phyloP scores from a whole-genome alignment of 1,140 invertebrate genomes.

The Brachionus rubens region DNA sequence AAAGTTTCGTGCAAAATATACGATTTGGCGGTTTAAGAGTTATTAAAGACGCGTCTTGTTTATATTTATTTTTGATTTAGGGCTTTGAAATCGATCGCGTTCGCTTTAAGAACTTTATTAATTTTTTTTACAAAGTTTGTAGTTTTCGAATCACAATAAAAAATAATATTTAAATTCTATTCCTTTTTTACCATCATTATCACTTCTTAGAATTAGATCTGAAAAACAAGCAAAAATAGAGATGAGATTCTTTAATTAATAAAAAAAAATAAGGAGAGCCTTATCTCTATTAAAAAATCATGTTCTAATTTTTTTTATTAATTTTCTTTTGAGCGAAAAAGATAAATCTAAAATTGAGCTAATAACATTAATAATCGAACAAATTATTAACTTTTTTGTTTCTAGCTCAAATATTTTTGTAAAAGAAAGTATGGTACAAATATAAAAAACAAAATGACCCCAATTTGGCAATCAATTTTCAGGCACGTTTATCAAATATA shows the following conservation, averaged over 20 bases:
- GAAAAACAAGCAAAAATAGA: slow-evolving; percentile 29
- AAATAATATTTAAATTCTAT: background rate
- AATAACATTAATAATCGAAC: background rate
- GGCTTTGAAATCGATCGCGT: slow-evolving; percentile 1
- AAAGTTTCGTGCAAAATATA: slow-evolving; percentile 24
- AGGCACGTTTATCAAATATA: slow-evolving; percentile 43
- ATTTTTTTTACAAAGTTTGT: background rate
- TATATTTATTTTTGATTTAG: background rate
- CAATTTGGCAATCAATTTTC: background rate
- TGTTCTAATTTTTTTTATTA: too few relatives aligned
- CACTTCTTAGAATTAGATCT: background rate
- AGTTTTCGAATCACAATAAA: background rate
- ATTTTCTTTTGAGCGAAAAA: too few relatives aligned
- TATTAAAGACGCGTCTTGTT: slow-evolving; percentile 37
- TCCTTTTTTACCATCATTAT: background rate
- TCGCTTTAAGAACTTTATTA: background rate
- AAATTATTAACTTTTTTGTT: background rate
- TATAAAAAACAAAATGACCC: background rate
- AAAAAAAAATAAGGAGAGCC: too few relatives aligned
- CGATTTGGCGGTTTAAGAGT: slow-evolving; percentile 20
- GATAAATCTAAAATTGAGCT: too few relatives aligned
- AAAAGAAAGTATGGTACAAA: background rate
- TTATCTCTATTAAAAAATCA: too few relatives aligned
- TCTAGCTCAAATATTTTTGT: background rate
- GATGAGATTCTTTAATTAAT: too few relatives aligned